Percentiles rank a stretch among this genome's conserved stretches.
Evolutionary conservation across 2,797 vertebrate genomes (phyloP).

Genomic region (Glyptemys insculpta): DNA sequence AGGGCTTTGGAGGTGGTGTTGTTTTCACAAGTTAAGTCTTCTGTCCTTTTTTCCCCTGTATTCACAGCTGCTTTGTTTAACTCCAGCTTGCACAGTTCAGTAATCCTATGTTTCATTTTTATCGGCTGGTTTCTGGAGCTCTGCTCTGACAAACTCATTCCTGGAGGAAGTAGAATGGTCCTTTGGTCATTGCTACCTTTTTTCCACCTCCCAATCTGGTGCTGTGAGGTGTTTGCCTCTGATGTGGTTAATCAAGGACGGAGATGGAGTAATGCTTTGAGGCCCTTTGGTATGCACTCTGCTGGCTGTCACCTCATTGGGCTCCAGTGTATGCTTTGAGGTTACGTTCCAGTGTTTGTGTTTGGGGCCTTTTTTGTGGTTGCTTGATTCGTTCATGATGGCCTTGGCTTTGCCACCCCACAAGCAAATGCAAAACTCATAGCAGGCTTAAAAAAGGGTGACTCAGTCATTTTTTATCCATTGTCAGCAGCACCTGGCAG

Average conservation of each 20-base stretch:
- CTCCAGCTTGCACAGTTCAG: neutral
- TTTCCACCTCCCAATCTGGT: neutral
- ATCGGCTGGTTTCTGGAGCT: neutral
- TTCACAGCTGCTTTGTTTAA: neutral
- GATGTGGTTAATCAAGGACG: constrained; percentile 73
- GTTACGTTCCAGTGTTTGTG: constrained; percentile 72
- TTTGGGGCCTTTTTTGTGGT: constrained; percentile 83
- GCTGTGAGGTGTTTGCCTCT: constrained; percentile 67
- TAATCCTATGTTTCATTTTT: neutral
- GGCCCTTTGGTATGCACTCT: constrained; percentile 31
- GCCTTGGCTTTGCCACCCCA: constrained; percentile 77
- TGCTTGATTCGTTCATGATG: constrained; percentile 83
- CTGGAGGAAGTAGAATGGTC: neutral
- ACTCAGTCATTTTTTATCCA: constrained; percentile 81
- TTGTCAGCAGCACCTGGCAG: constrained; percentile 79
- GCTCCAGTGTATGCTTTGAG: constrained; percentile 73
- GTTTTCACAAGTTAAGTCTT: neutral
- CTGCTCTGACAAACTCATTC: constrained; percentile 1
- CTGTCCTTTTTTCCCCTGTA: neutral
- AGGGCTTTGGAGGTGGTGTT: neutral
- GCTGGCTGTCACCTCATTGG: constrained; percentile 75
- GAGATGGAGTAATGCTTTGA: constrained; percentile 63
- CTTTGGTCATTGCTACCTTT: constrained; percentile 51
- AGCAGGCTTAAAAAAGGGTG: constrained; percentile 70
- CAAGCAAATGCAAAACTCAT: constrained; percentile 75